These are phyloP conservation scores for Ostrea edulis DNA, from an alignment of 1,140 invertebrate species.

Conservation along the genomic window DNA sequence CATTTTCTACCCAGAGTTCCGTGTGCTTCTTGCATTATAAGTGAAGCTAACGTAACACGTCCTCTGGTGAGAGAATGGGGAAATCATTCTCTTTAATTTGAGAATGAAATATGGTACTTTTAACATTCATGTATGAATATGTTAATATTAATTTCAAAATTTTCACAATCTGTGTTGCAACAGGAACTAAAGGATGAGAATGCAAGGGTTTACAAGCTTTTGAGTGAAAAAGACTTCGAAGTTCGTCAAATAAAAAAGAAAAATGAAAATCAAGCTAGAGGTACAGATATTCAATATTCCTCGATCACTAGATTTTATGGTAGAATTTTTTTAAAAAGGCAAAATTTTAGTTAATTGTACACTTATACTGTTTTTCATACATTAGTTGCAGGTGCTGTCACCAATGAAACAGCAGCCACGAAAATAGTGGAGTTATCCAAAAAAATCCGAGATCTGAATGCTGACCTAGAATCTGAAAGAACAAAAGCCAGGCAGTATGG, in stretches of 20 bases:
- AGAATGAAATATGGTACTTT: not conserved
- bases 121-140: not conserved
- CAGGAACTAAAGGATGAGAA: constrained; percentile 80
- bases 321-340: not conserved
- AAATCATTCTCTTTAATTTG: not conserved
- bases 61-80: too few species aligned
- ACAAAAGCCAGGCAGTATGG: constrained; percentile 75
- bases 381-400: constrained; percentile 65
- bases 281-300: not conserved
- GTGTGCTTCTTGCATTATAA: too few species aligned
- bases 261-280: constrained; percentile 68
- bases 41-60: too few species aligned
- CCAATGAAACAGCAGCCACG: constrained; percentile 77
- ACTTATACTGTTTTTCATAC: not conserved
- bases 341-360: not conserved
- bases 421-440: constrained; percentile 80
- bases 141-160: not conserved
- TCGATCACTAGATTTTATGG: not conserved
- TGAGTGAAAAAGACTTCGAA: constrained; percentile 79
- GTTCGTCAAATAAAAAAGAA: constrained; percentile 77
- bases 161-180: constrained; percentile 29
- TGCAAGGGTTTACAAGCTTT: constrained; percentile 77
- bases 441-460: constrained; percentile 77
- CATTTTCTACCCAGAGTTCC: too few species aligned
- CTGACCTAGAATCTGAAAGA: constrained; percentile 77